Conservation (phyloP, 2,113 vertebrate genomes). For the Lanius ludovicianus region DNA sequence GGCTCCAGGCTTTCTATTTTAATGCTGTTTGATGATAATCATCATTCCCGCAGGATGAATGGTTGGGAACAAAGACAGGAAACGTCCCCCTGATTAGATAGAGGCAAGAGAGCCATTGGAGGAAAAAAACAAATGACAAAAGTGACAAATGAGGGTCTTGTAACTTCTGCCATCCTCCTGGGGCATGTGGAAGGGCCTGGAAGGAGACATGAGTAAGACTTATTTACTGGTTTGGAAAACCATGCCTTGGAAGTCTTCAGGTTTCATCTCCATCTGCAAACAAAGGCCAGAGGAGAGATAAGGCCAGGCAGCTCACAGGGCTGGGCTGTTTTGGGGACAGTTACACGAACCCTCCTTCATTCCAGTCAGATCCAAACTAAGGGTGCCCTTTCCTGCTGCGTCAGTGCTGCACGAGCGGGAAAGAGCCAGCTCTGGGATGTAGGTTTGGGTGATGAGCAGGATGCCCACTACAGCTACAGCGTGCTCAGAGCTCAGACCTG, state of each 20-base stretch:
- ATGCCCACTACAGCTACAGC: accelerated
- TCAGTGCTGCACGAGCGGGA: neutral
- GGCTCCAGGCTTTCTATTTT: constrained; percentile 72
- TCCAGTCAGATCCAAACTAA: neutral
- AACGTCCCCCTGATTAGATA: constrained; percentile 76
- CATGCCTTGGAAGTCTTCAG: neutral
- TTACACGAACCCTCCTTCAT: neutral
- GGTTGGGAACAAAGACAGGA: constrained; percentile 77
- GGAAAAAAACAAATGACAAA: constrained; percentile 71
- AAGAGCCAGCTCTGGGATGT: accelerated
- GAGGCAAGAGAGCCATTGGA: constrained; percentile 48
- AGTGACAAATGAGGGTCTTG: constrained; percentile 63
- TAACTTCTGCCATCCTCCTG: constrained; percentile 52
- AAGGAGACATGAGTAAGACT: neutral
- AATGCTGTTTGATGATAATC: constrained; percentile 77
- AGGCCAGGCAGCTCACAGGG: neutral
- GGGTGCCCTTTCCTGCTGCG: neutral
- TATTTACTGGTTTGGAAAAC: constrained; percentile 37
- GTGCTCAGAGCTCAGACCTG: neutral
- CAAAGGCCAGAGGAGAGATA: constrained; percentile 17
- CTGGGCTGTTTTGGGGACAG: neutral
- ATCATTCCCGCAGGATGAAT: constrained; percentile 69
- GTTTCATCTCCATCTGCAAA: constrained; percentile 33
- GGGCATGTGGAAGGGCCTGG: constrained; percentile 23
- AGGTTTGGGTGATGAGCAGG: neutral